Evolutionary conservation across 2,797 vertebrate species (phyloP), one percentile per base, ranked within the genome.

Genomic region (Gymnodraco acuticeps): DNA sequence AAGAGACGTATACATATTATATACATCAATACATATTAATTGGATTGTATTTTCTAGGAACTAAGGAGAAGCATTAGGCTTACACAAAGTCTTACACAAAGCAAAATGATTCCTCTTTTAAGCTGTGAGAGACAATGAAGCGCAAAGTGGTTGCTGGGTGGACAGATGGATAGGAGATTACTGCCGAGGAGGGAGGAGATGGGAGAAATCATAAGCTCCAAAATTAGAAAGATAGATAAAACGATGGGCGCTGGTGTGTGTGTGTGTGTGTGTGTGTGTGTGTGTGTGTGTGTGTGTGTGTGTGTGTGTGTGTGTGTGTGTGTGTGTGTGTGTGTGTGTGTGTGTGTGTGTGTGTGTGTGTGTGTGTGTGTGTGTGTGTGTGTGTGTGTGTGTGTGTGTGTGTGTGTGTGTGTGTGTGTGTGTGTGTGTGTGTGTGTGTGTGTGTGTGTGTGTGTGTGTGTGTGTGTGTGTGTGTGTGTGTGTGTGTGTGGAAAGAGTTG

Each of bases 151-250:
- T 58, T 72, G 62, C 71, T 69, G 51, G 70, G 55, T 81, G 76
- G 84, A 86, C 89, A 91, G 89, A 91, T 92, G 91, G 87, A 80
- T 75, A 69, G 74, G 74, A 84, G 83, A 92, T 93, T 90, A 74
- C 84, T 79, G 73, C 77, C 65, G 75, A 82, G 73, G 83, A 85
- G 72, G 48, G 66, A 87, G 74, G 79, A 86, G 77, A 84, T 80
- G 81, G 64, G 64, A 83, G 81, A 80, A 89, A 82, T 80, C 75
- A 70, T 76, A 72, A 87, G 85, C 55, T 81, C 79, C 73, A 77
- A 77, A 85, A 90, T 88, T 90, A 89, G 89, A 89, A 82, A 69
- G 81, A 67, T 52, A 73, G 81, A 90, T 87, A 77, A 87, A 86
- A 78, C 72, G 10, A 71, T 77, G 62, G 52, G 47, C 52, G 63